phyloP scores from a whole-genome alignment of 2,888 invertebrate genomes.

The Litoditis marina region DNA sequence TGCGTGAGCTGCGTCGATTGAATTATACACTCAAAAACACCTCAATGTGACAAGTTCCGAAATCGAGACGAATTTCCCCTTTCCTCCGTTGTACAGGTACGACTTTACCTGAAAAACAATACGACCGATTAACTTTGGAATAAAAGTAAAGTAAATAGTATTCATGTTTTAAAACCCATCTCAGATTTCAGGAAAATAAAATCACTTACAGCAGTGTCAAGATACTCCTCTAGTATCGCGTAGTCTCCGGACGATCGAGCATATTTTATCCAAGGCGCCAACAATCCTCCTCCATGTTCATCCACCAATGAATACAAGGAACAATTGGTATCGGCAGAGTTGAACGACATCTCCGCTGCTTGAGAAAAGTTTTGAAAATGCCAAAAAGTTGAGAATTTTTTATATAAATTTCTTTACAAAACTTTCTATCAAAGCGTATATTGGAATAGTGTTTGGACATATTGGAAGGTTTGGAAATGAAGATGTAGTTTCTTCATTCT shows the following conservation, averaged over 20 bases:
- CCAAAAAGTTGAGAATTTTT: too few relatives aligned
- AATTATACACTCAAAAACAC: too few relatives aligned
- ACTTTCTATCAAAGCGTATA: too few relatives aligned
- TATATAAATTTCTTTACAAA: too few relatives aligned
- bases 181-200: background rate
- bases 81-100: conserved; percentile 87
- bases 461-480: too few relatives aligned
- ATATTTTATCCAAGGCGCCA: conserved; percentile 51
- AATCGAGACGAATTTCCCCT: conserved; percentile 83
- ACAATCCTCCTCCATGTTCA: conserved; percentile 50
- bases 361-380: too few relatives aligned
- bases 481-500: too few relatives aligned
- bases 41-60: conserved; percentile 80
- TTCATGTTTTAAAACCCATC: too few relatives aligned
- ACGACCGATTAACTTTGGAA: background rate
- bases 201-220: conserved; percentile 68
- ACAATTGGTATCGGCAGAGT: conserved; percentile 39
- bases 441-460: too few relatives aligned
- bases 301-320: conserved; percentile 51
- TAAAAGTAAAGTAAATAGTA: background rate
- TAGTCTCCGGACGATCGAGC: conserved; percentile 48
- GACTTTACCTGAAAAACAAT: conserved; percentile 71
- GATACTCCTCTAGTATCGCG: conserved; percentile 47
- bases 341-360: conserved; percentile 50
- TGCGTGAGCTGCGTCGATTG: too few relatives aligned